These are phyloP conservation scores for Anhinga anhinga DNA, from an alignment of 2,113 vertebrate genomes.

Conservation along the genomic window DNA sequence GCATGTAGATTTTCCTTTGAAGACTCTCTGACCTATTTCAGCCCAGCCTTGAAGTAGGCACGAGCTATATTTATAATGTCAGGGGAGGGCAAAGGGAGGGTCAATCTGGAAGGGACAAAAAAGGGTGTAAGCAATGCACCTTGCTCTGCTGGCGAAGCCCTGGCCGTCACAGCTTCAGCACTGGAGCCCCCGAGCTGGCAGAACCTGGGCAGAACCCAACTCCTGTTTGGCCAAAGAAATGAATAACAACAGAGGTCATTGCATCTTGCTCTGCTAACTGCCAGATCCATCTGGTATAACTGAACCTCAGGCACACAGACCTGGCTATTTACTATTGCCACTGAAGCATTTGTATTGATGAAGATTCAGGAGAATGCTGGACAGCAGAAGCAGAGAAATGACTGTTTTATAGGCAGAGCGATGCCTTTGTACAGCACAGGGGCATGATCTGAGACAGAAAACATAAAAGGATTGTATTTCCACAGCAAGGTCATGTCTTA, in stretches of 20 bases:
- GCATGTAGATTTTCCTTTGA: neutral
- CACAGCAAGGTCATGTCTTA: neutral
- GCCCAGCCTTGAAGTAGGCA: neutral
- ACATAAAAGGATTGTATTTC: slow-evolving; percentile 5
- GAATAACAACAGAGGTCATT: neutral
- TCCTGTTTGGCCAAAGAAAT: neutral
- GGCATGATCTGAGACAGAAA: neutral
- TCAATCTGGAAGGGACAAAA: neutral
- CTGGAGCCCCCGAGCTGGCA: neutral
- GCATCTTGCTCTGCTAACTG: neutral
- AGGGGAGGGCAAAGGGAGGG: neutral
- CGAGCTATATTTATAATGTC: neutral
- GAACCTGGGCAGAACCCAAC: neutral
- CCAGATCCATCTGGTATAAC: neutral
- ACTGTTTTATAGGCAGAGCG: neutral
- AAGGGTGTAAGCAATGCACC: neutral
- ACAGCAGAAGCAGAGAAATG: neutral
- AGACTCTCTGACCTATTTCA: neutral
- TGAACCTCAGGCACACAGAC: neutral
- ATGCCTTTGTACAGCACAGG: neutral
- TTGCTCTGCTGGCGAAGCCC: neutral
- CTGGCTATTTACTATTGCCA: neutral
- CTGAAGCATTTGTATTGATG: neutral
- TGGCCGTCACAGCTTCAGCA: neutral
- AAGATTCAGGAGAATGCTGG: neutral